phyloP scores from a whole-genome alignment of 2,888 invertebrate species.

The Chrysina gloriosa region DNA sequence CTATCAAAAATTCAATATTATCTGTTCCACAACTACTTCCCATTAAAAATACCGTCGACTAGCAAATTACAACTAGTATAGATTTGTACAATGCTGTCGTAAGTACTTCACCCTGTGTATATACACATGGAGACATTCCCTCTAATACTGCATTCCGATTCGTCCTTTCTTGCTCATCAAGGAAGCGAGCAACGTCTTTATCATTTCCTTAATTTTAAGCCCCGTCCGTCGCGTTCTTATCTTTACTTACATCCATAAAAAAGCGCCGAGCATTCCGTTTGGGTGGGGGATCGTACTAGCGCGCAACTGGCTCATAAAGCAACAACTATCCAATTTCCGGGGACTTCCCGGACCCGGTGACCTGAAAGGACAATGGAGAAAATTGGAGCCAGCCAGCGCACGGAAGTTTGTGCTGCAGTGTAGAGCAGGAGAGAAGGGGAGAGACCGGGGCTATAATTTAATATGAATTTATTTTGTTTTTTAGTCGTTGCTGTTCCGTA shows the following conservation, averaged over 20 bases:
- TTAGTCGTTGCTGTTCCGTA: background rate
- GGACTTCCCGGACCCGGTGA: constrained; percentile 59
- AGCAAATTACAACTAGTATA: no score
- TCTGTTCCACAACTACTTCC: no score
- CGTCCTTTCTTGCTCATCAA: background rate
- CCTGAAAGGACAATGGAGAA: constrained; percentile 59
- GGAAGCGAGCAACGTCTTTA: background rate
- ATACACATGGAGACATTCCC: background rate
- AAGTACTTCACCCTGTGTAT: background rate
- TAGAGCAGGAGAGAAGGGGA: no score
- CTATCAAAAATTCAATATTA: no score
- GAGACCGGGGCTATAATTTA: constrained; percentile 9
- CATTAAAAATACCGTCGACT: no score
- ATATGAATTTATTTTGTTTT: constrained; percentile 26
- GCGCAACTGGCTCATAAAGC: constrained; percentile 62
- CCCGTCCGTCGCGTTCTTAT: background rate
- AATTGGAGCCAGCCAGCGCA: constrained; percentile 47
- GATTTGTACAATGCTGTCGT: no score
- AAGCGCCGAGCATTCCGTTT: background rate
- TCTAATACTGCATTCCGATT: background rate
- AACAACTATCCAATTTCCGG: constrained; percentile 64
- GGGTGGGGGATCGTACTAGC: background rate
- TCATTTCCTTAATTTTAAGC: background rate
- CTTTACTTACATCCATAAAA: background rate
- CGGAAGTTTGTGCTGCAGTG: constrained; percentile 22